Evolutionary conservation across 1,140 invertebrate genomes (phyloP).

Genomic region (Cepaea nemoralis): DNA sequence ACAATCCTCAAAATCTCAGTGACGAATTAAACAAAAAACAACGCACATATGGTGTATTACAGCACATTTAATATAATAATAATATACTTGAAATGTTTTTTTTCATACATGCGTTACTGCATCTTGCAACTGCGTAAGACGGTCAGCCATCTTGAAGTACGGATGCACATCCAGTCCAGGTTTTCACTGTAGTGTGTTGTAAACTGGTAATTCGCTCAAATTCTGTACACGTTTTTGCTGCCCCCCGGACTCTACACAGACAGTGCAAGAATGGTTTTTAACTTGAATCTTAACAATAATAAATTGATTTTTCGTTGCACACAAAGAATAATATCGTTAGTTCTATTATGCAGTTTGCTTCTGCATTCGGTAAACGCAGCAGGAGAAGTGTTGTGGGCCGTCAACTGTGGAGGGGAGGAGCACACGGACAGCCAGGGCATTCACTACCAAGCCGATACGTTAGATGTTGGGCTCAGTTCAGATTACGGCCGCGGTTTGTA

Average conservation of each 20-base stretch:
- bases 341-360: conserved; percentile 44
- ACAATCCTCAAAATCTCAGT: too few relatives aligned
- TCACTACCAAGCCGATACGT: conserved; percentile 65
- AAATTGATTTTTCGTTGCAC: background rate
- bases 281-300: too few relatives aligned
- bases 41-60: too few relatives aligned
- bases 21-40: too few relatives aligned
- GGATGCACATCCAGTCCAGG: background rate
- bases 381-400: conserved; percentile 69
- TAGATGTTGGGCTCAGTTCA: conserved; percentile 63
- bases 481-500: conserved; percentile 70
- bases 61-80: too few relatives aligned
- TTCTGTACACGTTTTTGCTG: too few relatives aligned
- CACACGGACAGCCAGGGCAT: conserved; percentile 70
- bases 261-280: too few relatives aligned
- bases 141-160: conserved; percentile 82
- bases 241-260: too few relatives aligned
- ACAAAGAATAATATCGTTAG: conserved; percentile 1
- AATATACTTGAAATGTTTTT: too few relatives aligned
- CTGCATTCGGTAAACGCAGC: conserved; percentile 41
- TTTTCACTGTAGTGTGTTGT: background rate
- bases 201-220: too few relatives aligned
- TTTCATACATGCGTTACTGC: conserved; percentile 89
- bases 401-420: conserved; percentile 69
- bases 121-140: conserved; percentile 96